These are phyloP conservation scores for Holacanthus passer DNA, from an alignment of 2,113 vertebrate species.

Conservation along the genomic window DNA sequence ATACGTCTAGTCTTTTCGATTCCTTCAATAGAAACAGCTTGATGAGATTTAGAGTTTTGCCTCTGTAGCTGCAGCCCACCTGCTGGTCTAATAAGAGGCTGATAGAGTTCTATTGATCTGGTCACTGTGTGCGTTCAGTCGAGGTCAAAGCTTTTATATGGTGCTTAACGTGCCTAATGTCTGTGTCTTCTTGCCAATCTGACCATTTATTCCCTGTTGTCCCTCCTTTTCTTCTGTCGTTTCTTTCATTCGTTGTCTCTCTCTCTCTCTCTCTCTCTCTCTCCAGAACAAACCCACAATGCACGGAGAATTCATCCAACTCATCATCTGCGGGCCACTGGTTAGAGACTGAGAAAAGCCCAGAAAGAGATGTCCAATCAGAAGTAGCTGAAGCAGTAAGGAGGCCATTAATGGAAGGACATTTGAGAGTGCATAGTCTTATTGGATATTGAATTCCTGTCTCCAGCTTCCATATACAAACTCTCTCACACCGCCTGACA, in stretches of 20 bases:
- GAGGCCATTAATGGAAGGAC: conserved; percentile 51
- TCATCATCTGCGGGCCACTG: conserved; percentile 40
- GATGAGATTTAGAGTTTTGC: conserved; percentile 50
- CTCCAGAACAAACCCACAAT: conserved; percentile 52
- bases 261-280: conserved; percentile 26
- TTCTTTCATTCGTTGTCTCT: conserved; percentile 51
- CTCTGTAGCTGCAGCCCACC: conserved; percentile 33
- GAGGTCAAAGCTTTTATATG: conserved; percentile 60
- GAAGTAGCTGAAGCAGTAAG: conserved; percentile 36
- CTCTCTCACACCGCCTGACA: conserved; percentile 3
- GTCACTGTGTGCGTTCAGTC: conserved; percentile 56
- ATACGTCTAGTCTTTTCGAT: neutral
- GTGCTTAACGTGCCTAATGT: conserved; percentile 65
- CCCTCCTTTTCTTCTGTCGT: conserved; percentile 6
- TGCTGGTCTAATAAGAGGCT: conserved; percentile 63
- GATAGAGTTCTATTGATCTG: conserved; percentile 75
- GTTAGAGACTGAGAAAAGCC: conserved; percentile 37
- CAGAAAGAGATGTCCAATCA: conserved; percentile 40
- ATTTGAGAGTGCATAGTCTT: conserved; percentile 43
- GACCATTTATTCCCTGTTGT: conserved; percentile 27
- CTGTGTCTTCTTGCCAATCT: conserved; percentile 50
- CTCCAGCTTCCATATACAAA: conserved; percentile 26
- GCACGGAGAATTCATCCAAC: conserved; percentile 29
- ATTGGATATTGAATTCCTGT: conserved; percentile 64
- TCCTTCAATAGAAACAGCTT: conserved; percentile 24